Evolutionary conservation across 2,888 invertebrate genomes (phyloP), one percentile per base, ranked within the genome.

Genomic region (Conomelus anceps): DNA sequence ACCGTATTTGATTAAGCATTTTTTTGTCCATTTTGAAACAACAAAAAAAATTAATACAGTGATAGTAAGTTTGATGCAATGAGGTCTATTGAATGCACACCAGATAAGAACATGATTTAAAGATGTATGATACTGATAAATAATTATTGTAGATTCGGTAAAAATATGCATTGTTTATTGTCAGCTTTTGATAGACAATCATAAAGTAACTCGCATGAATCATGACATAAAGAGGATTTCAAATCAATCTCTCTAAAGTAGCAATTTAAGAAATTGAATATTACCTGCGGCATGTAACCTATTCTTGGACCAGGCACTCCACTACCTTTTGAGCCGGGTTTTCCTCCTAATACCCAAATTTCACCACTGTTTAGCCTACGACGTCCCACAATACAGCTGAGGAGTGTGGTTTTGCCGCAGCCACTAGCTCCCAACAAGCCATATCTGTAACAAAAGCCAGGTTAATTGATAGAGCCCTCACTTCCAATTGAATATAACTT

Each of bases 361-460:
- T 96, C 96, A 4, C 98, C 98, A 0, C 96, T 95, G 93, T 98
- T 97, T 90, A 98, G 94, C 91, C 96, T 94, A 91, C 97, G 94
- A 91, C 97, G 94, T 0, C 98, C 98, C 1, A 98, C 97, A 90
- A 98, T 97, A 93, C 97, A 97, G 90, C 97, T 96, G 0, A 98
- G 94, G 7, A 98, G 94, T 0, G 98, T 98, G 0, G 98, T 98
- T 93, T 98, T 98, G 0, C 98, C 98, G 93, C 98, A 98, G 0
- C 98, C 98, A 91, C 98, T 98, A 0, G 98, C 97, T 22, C 98
- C 98, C 84, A 98, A 94, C 0, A 98, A 95, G 91, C 98, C 98
- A 92, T 98, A 98, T 92, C 98, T 98, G 93, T 20, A 88, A 86
- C 7, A 85, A 88, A 22, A 89, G 17, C 11, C 17, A 34, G n/a